Percentiles rank a stretch among this genome's conserved stretches.
Evolutionary conservation across 2,113 vertebrate genomes (phyloP).

Genomic region (Salminus brasiliensis): DNA sequence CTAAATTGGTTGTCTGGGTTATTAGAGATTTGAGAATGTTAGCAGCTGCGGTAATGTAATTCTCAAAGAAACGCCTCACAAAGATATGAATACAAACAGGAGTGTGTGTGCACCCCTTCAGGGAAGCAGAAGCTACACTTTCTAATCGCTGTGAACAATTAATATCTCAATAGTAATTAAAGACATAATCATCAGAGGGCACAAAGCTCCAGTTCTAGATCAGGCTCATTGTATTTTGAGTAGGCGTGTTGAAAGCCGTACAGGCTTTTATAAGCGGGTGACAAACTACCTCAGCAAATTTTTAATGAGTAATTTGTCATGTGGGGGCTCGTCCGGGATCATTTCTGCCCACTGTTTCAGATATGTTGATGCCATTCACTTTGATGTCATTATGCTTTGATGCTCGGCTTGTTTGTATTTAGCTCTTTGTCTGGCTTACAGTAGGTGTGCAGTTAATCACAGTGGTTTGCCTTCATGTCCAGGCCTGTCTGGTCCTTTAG

Average conservation of each 20-base stretch:
- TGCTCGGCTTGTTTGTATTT: too few relatives aligned
- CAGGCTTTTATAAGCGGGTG: constrained; percentile 24
- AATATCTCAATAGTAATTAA: constrained; percentile 47
- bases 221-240: constrained; percentile 28
- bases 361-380: neutral
- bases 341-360: neutral
- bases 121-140: constrained; percentile 16
- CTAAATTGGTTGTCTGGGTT: too few relatives aligned
- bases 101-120: neutral
- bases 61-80: too few relatives aligned
- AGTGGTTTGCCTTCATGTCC: too few relatives aligned
- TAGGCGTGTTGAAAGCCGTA: neutral
- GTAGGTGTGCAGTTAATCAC: too few relatives aligned
- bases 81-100: neutral
- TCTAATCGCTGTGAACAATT: constrained; percentile 31
- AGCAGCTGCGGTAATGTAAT: too few relatives aligned
- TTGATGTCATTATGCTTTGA: neutral
- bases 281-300: neutral
- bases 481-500: too few relatives aligned
- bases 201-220: constrained; percentile 26
- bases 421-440: too few relatives aligned
- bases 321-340: neutral
- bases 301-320: neutral
- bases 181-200: constrained; percentile 18
- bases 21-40: too few relatives aligned